A percentile compares a stretch with the other conserved stretches of the same genome.
Conservation (phyloP, 1,140 invertebrate species). For the Drosophila malerkotliana region DNA sequence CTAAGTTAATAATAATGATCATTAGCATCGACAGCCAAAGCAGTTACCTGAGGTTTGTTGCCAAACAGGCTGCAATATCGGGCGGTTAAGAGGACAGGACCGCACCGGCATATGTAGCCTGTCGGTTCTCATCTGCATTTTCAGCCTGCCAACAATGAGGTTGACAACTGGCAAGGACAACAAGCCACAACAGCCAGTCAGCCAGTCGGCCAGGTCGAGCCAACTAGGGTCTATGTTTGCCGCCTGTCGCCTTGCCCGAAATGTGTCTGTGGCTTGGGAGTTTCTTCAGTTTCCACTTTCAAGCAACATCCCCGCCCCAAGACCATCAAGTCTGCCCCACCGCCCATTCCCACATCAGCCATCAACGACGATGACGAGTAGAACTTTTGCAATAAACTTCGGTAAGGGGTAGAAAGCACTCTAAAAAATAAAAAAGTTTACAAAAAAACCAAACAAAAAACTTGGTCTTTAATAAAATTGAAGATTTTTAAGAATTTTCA, state of each 20-base stretch:
- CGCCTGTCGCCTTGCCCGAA: constrained; percentile 52
- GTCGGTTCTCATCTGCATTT: constrained; percentile 44
- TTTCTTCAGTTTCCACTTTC: constrained; percentile 12
- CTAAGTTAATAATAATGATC: constrained; percentile 77
- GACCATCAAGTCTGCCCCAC: background rate
- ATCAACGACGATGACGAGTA: constrained; percentile 55
- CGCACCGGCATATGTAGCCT: constrained; percentile 51
- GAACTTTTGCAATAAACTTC: constrained; percentile 49
- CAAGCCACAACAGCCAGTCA: constrained; percentile 29
- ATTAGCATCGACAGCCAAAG: constrained; percentile 65
- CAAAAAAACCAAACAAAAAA: background rate
- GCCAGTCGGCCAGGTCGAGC: constrained; percentile 33
- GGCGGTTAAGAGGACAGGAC: constrained; percentile 12
- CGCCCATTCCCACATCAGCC: constrained; percentile 12
- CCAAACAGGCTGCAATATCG: constrained; percentile 27
- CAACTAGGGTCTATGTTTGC: constrained; percentile 37
- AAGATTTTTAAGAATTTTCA: too few relatives aligned
- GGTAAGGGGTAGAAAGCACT: constrained; percentile 19
- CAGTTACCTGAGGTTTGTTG: constrained; percentile 20
- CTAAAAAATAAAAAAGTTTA: background rate
- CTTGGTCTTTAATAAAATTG: too few relatives aligned
- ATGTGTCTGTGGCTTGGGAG: constrained; percentile 55
- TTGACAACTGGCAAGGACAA: constrained; percentile 63
- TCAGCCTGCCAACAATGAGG: constrained; percentile 25
- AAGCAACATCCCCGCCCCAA: too few relatives aligned